A percentile compares a stretch with the other conserved stretches of the same genome.
These are phyloP conservation scores for Lethenteron reissneri DNA, from an alignment of 2,113 vertebrate species.

Conservation along the genomic window DNA sequence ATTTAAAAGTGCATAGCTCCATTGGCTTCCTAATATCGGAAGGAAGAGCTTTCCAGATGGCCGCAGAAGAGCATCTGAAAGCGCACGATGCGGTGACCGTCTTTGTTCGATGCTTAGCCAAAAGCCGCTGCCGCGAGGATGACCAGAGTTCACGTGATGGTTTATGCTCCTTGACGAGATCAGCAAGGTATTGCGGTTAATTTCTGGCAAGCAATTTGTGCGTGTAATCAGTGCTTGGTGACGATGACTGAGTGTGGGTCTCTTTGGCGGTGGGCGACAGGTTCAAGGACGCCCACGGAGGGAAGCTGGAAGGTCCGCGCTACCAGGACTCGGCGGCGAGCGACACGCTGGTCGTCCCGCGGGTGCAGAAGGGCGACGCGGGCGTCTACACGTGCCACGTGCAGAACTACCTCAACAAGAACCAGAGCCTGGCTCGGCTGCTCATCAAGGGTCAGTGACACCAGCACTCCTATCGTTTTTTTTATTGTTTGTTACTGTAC, in stretches of 20 bases:
- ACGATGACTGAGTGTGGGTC: neutral
- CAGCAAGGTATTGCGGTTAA: neutral
- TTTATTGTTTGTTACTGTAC: too few species aligned
- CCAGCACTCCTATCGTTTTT: neutral
- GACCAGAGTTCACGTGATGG: neutral
- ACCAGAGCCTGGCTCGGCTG: neutral
- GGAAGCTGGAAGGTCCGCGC: constrained; percentile 5
- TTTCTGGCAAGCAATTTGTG: neutral
- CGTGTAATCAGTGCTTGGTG: neutral
- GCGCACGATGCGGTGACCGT: neutral
- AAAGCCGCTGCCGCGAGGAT: neutral
- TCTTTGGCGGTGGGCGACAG: constrained; percentile 1
- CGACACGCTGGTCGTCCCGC: neutral
- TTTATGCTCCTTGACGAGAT: neutral
- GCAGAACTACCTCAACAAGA: neutral
- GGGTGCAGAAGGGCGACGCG: neutral
- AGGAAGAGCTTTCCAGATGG: too few species aligned
- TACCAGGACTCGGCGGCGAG: neutral
- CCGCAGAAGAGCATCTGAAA: too few species aligned
- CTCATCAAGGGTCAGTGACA: neutral
- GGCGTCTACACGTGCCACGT: neutral
- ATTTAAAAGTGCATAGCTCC: too few species aligned
- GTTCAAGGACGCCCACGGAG: neutral
- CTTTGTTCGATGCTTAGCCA: neutral
- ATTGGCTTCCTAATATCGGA: too few species aligned